Percentiles rank a stretch among this genome's conserved stretches.
Evolutionary conservation across 2,113 vertebrate genomes (phyloP).

Genomic region (Symphodus melops): DNA sequence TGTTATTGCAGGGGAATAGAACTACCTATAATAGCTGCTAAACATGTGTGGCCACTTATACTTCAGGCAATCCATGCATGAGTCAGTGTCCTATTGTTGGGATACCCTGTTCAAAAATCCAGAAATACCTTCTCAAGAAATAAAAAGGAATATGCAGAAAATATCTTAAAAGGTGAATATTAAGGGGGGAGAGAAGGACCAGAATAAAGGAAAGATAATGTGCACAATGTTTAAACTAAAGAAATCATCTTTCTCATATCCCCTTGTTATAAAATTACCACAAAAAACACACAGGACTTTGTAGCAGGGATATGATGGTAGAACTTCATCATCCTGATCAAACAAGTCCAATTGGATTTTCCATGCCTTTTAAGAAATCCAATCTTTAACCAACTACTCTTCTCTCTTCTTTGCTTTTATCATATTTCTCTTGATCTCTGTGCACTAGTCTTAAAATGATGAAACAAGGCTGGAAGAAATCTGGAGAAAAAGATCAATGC

Average conservation of each 20-base stretch:
- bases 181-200: too few species aligned
- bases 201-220: background rate
- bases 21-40: too few species aligned
- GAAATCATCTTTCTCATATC: background rate
- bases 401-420: conserved; percentile 24
- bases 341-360: conserved; percentile 27
- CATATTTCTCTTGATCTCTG: conserved; percentile 10
- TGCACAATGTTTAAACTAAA: background rate
- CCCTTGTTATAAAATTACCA: conserved; percentile 21
- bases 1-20: too few species aligned
- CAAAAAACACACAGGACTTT: conserved; percentile 18
- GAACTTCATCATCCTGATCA: conserved; percentile 30
- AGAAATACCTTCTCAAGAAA: too few species aligned
- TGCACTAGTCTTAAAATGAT: conserved; percentile 25
- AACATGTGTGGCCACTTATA: too few species aligned
- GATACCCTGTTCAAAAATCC: too few species aligned
- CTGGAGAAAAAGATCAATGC: conserved; percentile 35
- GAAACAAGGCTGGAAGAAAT: conserved; percentile 47
- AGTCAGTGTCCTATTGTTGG: too few species aligned
- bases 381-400: conserved; percentile 37
- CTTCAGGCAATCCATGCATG: too few species aligned
- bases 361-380: conserved; percentile 36
- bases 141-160: too few species aligned
- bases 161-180: too few species aligned
- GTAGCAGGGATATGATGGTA: conserved; percentile 11